Conservation (phyloP, 92 coral and sea anemone genomes). For the Meandrina meandrites region DNA sequence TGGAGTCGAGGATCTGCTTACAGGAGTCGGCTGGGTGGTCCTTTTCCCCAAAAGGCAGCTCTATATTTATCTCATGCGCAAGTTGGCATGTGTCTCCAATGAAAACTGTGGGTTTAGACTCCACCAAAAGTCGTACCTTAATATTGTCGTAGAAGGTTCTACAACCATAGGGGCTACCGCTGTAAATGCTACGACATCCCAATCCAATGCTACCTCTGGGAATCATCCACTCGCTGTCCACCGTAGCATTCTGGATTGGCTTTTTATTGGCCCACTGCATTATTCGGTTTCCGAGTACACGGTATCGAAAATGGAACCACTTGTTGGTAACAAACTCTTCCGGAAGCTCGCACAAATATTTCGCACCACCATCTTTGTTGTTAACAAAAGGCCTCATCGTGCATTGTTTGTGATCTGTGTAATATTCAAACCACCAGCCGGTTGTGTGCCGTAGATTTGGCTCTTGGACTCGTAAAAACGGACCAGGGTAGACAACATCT, state of each 20-base stretch:
- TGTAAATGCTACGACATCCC: conserved; percentile 65
- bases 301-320: conserved; percentile 76
- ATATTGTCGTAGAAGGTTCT: conserved; percentile 75
- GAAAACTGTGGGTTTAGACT: conserved; percentile 54
- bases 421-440: conserved; percentile 87
- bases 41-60: conserved; percentile 25
- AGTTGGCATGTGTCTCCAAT: conserved; percentile 61
- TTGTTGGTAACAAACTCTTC: conserved; percentile 47
- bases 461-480: conserved; percentile 63
- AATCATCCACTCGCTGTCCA: conserved; percentile 66
- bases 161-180: conserved; percentile 51
- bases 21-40: conserved; percentile 78
- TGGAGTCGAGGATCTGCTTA: conserved; percentile 75
- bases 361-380: conserved; percentile 63
- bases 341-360: conserved; percentile 55
- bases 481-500: conserved; percentile 61
- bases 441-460: conserved; percentile 50
- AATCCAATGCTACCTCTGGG: conserved; percentile 67
- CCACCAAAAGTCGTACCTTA: conserved; percentile 54
- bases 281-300: conserved; percentile 58
- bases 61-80: conserved; percentile 5
- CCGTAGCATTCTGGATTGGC: conserved; percentile 61
- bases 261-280: conserved; percentile 71
- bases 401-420: conserved; percentile 48
- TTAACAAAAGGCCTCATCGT: conserved; percentile 77